These are phyloP conservation scores for Maniola hyperantus DNA, from an alignment of 2,888 invertebrate genomes.

Conservation along the genomic window DNA sequence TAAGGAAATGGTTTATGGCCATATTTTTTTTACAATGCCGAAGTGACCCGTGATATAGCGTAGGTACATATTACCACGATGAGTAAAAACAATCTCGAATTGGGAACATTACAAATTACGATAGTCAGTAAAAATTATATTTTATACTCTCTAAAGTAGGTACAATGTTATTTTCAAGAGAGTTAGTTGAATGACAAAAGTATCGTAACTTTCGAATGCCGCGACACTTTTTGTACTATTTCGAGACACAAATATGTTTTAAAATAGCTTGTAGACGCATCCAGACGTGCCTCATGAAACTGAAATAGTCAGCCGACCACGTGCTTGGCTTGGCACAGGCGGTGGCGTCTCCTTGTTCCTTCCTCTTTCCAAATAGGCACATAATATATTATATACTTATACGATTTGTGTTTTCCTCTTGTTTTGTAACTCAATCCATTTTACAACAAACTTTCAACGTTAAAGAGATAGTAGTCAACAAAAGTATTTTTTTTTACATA, in stretches of 20 bases:
- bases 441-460: too few relatives aligned
- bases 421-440: neutral
- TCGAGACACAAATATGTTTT: constrained; percentile 34
- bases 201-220: constrained; percentile 22
- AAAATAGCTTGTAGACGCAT: constrained; percentile 45
- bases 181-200: constrained; percentile 16
- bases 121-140: neutral
- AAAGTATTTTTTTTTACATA: neutral
- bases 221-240: constrained; percentile 35
- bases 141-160: neutral
- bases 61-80: too few relatives aligned
- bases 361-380: constrained; percentile 16
- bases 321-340: constrained; percentile 46
- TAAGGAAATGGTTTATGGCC: too few relatives aligned
- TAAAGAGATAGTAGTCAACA: too few relatives aligned
- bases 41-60: too few relatives aligned
- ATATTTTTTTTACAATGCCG: too few relatives aligned
- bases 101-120: too few relatives aligned
- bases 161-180: constrained; percentile 11
- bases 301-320: constrained; percentile 42
- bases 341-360: constrained; percentile 34
- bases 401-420: neutral
- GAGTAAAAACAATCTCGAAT: too few relatives aligned
- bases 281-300: constrained; percentile 40
- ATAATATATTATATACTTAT: neutral